Evolutionary conservation across 2,113 vertebrate genomes (phyloP).

Genomic region (Ia io): DNA sequence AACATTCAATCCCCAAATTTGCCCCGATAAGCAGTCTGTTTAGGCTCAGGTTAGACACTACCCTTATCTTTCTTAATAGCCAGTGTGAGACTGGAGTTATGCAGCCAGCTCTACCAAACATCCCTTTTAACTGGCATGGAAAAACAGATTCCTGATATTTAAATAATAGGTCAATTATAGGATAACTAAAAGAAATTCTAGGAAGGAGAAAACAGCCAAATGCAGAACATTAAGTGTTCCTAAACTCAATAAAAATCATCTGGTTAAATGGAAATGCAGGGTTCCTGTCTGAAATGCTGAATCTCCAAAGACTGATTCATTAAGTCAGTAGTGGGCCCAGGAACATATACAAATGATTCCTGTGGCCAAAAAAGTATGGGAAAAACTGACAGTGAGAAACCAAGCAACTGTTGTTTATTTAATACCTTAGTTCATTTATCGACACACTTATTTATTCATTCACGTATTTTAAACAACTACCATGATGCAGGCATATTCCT

Average conservation of each 20-base stretch:
- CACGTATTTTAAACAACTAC: neutral
- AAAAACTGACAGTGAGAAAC: neutral
- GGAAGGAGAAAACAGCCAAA: neutral
- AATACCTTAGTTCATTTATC: neutral
- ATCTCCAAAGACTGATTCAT: neutral
- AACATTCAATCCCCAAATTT: neutral
- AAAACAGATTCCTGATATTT: neutral
- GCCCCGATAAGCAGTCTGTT: neutral
- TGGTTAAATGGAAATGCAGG: neutral
- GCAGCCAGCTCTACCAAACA: neutral
- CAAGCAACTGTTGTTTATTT: neutral
- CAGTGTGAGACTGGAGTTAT: neutral
- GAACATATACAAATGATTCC: neutral
- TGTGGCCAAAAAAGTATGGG: neutral
- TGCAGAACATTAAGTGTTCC: neutral
- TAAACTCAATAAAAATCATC: neutral
- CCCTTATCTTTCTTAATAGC: neutral
- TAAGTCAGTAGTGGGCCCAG: neutral
- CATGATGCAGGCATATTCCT: neutral
- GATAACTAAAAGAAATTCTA: neutral
- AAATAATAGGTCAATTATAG: neutral
- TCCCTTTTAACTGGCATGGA: neutral
- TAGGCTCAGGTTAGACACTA: neutral
- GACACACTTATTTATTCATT: neutral
- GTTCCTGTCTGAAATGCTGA: neutral